A percentile compares a stretch with the other conserved stretches of the same genome.
These are phyloP conservation scores for Noctua fimbriata DNA, from an alignment of 2,888 invertebrate species.

Conservation along the genomic window DNA sequence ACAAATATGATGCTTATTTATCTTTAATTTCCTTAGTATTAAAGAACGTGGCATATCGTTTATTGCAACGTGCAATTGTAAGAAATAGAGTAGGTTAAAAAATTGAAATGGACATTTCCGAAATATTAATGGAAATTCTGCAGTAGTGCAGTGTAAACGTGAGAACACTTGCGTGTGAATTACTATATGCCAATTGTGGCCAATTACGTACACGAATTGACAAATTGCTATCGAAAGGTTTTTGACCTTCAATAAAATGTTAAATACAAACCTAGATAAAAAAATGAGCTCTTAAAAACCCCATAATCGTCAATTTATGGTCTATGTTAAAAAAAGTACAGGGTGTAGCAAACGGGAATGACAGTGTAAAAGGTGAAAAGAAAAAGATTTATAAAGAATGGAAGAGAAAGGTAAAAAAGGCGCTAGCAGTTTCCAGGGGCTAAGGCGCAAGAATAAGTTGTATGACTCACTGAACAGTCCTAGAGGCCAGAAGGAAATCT, in stretches of 20 bases:
- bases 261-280: neutral
- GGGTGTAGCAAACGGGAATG: no score
- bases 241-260: conserved; percentile 77
- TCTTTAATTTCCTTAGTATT: conserved; percentile 47
- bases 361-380: no score
- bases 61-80: conserved; percentile 37
- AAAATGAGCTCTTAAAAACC: neutral
- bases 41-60: conserved; percentile 47
- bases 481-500: no score
- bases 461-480: no score
- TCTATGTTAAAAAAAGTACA: neutral
- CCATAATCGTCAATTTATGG: neutral
- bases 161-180: conserved; percentile 77
- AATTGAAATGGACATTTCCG: conserved; percentile 46
- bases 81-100: conserved; percentile 46
- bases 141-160: conserved; percentile 64
- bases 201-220: conserved; percentile 79
- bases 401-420: no score
- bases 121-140: conserved; percentile 59
- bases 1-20: conserved; percentile 40
- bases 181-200: conserved; percentile 72
- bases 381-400: no score
- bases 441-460: no score
- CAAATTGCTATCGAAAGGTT: conserved; percentile 80
- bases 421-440: no score